Conservation (phyloP, 2,797 vertebrate genomes). For the Pangasius djambal region DNA sequence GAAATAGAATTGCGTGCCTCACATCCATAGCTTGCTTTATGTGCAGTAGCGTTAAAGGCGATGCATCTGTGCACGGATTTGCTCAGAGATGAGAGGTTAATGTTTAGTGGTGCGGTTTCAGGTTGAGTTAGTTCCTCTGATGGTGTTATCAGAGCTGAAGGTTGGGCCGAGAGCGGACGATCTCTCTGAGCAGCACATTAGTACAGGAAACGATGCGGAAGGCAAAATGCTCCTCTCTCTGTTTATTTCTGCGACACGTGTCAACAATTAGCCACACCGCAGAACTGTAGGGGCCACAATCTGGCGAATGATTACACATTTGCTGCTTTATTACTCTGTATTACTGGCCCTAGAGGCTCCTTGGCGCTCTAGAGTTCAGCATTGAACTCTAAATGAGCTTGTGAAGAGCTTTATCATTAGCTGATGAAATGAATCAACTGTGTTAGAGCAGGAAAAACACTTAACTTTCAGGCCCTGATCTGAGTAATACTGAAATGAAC, state of each 20-base stretch:
- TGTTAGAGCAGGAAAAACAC: neutral
- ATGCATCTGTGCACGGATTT: slow-evolving; percentile 33
- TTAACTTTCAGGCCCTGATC: slow-evolving; percentile 30
- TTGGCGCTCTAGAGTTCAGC: slow-evolving; percentile 5
- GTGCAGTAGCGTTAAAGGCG: slow-evolving; percentile 20
- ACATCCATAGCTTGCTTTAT: slow-evolving; percentile 38
- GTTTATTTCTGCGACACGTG: slow-evolving; percentile 63
- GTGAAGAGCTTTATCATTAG: slow-evolving; percentile 28
- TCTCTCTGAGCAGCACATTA: slow-evolving; percentile 72
- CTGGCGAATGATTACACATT: slow-evolving; percentile 47
- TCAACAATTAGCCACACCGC: slow-evolving; percentile 59
- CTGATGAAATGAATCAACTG: slow-evolving; percentile 29
- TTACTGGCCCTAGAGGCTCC: slow-evolving; percentile 34
- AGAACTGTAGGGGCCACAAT: slow-evolving; percentile 62
- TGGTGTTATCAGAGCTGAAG: slow-evolving; percentile 61
- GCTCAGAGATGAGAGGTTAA: slow-evolving; percentile 51
- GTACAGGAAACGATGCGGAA: slow-evolving; percentile 75
- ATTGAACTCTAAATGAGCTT: slow-evolving; percentile 32
- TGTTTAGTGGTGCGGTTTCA: slow-evolving; percentile 43
- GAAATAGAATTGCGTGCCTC: slow-evolving; percentile 34
- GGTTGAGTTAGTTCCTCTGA: slow-evolving; percentile 55
- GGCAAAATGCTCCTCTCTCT: slow-evolving; percentile 69
- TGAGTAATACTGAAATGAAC: slow-evolving; percentile 36
- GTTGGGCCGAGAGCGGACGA: slow-evolving; percentile 62
- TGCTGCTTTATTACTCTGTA: slow-evolving; percentile 32